Evolutionary conservation across 2,797 vertebrate genomes (phyloP).

Genomic region (Chelmon rostratus): DNA sequence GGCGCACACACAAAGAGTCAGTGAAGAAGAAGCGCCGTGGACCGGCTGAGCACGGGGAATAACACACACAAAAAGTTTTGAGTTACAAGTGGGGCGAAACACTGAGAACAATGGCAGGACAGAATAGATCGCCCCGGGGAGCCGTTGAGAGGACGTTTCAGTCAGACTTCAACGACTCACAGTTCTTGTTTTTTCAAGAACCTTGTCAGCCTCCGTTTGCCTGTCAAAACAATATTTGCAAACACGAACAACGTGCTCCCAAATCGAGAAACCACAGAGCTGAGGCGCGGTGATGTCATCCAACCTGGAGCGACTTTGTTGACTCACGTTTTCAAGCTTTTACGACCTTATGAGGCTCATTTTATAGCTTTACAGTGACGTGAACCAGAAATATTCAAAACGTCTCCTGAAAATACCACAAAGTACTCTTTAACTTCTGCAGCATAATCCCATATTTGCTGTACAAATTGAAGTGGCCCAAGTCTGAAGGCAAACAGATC

Average conservation of each 20-base stretch:
- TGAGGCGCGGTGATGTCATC: conserved; percentile 1
- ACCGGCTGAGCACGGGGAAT: conserved; percentile 22
- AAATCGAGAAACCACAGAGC: conserved; percentile 19
- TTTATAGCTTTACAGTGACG: conserved; percentile 11
- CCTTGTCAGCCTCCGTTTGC: conserved; percentile 23
- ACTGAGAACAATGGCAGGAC: conserved; percentile 45
- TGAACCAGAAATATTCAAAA: conserved; percentile 24
- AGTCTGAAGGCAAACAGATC: conserved; percentile 14
- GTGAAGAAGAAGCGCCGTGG: conserved; percentile 18
- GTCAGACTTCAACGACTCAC: neutral
- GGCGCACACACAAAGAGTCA: conserved; percentile 35
- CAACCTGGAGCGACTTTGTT: conserved; percentile 21
- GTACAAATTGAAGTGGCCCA: conserved; percentile 7
- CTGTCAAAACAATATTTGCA: conserved; percentile 59
- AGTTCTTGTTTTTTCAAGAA: neutral
- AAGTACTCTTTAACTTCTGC: neutral
- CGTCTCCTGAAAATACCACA: conserved; percentile 10
- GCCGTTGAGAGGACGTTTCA: conserved; percentile 5
- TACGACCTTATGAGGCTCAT: neutral
- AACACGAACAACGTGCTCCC: conserved; percentile 31
- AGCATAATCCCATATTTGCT: conserved; percentile 3
- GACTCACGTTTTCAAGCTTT: conserved; percentile 16
- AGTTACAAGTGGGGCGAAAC: conserved; percentile 43
- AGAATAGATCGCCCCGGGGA: conserved; percentile 14
- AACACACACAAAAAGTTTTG: conserved; percentile 21